Evolutionary conservation across 2,888 invertebrate species (phyloP).

Genomic region (Drosophila multiciliata): DNA sequence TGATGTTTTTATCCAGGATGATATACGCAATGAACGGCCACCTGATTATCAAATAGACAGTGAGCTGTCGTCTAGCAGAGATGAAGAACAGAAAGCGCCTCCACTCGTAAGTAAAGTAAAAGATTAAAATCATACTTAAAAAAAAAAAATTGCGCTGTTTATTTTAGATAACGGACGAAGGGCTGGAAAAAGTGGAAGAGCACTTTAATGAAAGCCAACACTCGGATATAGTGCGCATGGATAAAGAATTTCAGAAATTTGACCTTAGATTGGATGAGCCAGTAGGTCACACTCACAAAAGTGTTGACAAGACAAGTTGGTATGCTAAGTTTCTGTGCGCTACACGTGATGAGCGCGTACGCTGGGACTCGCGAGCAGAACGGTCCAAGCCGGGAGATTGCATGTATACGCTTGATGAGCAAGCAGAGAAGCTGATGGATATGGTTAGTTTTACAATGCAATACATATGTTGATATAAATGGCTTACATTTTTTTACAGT

Average conservation of each 20-base stretch:
- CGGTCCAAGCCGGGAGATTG: conserved; percentile 69
- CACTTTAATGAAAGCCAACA: conserved; percentile 81
- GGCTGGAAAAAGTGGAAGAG: conserved; percentile 45
- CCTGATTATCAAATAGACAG: conserved; percentile 53
- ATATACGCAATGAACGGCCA: conserved; percentile 54
- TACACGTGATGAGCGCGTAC: conserved; percentile 78
- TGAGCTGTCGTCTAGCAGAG: conserved; percentile 51
- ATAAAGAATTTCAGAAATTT: conserved; percentile 75
- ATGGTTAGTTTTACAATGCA: conserved; percentile 68
- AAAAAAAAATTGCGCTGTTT: not conserved
- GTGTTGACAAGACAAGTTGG: conserved; percentile 78
- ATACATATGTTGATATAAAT: not conserved
- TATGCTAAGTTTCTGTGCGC: conserved; percentile 74
- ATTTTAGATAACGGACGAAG: conserved; percentile 25
- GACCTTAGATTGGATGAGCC: conserved; percentile 74
- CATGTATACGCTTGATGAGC: conserved; percentile 78
- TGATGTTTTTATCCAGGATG: conserved; percentile 72
- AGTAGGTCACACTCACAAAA: conserved; percentile 61
- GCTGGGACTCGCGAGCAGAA: conserved; percentile 82
- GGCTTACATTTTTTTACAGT: conserved; percentile 45
- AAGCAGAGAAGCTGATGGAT: conserved; percentile 84
- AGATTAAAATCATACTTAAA: not conserved
- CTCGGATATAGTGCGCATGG: conserved; percentile 79
- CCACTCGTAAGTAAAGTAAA: conserved; percentile 30
- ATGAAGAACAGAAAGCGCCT: conserved; percentile 35